Evolutionary conservation across 2,113 vertebrate genomes (phyloP).

Genomic region (Cynocephalus volans): DNA sequence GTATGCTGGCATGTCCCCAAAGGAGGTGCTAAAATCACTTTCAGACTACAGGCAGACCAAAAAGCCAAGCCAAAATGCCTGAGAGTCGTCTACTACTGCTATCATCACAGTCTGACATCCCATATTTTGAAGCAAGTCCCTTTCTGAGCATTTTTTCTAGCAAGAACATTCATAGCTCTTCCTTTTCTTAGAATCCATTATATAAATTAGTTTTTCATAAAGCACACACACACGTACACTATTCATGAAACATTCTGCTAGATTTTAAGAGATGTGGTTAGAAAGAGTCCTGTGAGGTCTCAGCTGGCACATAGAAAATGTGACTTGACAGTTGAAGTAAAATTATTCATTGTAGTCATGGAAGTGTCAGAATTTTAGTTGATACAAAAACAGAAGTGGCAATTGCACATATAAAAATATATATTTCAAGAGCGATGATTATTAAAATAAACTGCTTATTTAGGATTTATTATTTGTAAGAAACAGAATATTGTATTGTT

Average conservation of each 20-base stretch:
- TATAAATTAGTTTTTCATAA: conserved; percentile 59
- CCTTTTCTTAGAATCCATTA: conserved; percentile 29
- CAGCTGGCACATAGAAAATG: neutral
- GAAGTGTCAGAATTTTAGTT: conserved; percentile 51
- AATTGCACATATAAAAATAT: conserved; percentile 56
- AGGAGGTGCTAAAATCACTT: neutral
- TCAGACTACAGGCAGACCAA: neutral
- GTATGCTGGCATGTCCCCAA: neutral
- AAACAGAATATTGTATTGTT: conserved; percentile 53
- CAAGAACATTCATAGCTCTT: conserved; percentile 8
- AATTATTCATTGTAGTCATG: conserved; percentile 47
- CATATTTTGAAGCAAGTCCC: neutral
- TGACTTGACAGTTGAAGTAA: conserved; percentile 6
- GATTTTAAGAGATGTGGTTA: neutral
- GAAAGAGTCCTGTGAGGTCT: neutral
- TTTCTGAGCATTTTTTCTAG: conserved; percentile 44
- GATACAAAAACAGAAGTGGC: conserved; percentile 50
- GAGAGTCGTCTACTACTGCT: neutral
- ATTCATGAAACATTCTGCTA: conserved; percentile 24
- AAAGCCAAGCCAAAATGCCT: neutral
- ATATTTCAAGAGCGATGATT: conserved; percentile 44
- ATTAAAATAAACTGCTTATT: conserved; percentile 66
- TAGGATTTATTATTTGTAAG: conserved; percentile 61
- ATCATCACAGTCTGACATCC: neutral
- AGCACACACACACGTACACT: neutral